A percentile compares a stretch with the other conserved stretches of the same genome.
Evolutionary conservation across 2,113 vertebrate genomes (phyloP).

Genomic region (Guaruba guarouba): DNA sequence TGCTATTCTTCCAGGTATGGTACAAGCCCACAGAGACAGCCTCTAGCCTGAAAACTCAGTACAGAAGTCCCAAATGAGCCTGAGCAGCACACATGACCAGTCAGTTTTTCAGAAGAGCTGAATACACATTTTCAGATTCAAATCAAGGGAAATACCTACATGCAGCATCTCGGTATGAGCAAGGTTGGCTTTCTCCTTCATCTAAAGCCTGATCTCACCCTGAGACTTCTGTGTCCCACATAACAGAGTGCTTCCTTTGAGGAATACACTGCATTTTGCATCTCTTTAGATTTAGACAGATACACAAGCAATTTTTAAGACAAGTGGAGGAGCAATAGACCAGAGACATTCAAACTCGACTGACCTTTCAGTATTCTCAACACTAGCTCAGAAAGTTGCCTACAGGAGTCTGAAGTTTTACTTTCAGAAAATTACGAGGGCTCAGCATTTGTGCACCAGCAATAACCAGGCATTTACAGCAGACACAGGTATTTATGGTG

Average conservation of each 20-base stretch:
- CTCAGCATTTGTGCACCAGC: neutral
- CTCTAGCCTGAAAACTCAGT: neutral
- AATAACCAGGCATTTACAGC: neutral
- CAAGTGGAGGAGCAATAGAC: accelerated
- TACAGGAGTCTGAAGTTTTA: neutral
- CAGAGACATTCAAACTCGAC: neutral
- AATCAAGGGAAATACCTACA: neutral
- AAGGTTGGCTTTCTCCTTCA: neutral
- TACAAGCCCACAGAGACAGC: neutral
- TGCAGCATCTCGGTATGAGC: neutral
- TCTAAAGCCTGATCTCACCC: neutral
- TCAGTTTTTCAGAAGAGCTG: neutral
- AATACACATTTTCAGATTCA: neutral
- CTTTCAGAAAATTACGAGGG: neutral
- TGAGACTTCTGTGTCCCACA: neutral
- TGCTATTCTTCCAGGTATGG: neutral
- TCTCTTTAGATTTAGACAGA: neutral
- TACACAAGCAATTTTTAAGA: neutral
- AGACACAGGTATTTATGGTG: neutral
- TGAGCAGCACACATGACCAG: neutral
- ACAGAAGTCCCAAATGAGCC: neutral
- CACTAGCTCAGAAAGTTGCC: neutral
- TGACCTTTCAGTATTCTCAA: neutral
- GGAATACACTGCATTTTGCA: neutral
- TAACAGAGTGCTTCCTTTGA: neutral